Conservation (phyloP, 64 coral and sea anemone species). For the Montipora cactus region DNA sequence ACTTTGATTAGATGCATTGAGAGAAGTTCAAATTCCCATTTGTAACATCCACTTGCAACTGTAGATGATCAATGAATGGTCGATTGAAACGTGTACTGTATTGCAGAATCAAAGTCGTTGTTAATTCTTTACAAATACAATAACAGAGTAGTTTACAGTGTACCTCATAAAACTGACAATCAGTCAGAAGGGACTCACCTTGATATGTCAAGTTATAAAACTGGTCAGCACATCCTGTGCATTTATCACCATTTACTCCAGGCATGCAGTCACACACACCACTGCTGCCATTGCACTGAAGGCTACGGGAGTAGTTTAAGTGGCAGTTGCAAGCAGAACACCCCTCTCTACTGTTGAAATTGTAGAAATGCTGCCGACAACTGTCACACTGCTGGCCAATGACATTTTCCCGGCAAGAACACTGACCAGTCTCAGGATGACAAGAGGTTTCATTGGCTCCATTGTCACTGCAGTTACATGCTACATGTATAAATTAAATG, state of each 20-base stretch:
- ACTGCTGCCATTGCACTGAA: constrained; percentile 63
- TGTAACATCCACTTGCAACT: no score
- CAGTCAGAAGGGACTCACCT: constrained; percentile 38
- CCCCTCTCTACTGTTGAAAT: constrained; percentile 82
- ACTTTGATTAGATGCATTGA: no score
- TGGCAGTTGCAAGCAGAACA: constrained; percentile 87
- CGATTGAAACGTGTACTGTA: no score
- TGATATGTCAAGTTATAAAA: constrained; percentile 78
- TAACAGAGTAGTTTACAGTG: no score
- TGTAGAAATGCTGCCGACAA: constrained; percentile 72
- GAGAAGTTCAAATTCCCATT: no score
- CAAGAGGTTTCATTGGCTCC: constrained; percentile 82
- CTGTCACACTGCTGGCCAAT: constrained; percentile 59
- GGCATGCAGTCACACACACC: constrained; percentile 74
- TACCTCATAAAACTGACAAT: not conserved
- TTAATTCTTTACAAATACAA: no score
- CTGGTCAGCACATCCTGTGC: constrained; percentile 71
- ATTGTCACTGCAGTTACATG: constrained; percentile 66
- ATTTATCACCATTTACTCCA: constrained; percentile 76
- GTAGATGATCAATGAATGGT: no score
- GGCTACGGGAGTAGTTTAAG: constrained; percentile 53
- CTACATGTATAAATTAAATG: constrained; percentile 18
- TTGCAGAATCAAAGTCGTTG: no score
- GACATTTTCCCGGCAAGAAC: constrained; percentile 72
- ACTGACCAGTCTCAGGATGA: constrained; percentile 76